Conservation (phyloP, 2,113 vertebrate species). For the Odocoileus hemionus region DNA sequence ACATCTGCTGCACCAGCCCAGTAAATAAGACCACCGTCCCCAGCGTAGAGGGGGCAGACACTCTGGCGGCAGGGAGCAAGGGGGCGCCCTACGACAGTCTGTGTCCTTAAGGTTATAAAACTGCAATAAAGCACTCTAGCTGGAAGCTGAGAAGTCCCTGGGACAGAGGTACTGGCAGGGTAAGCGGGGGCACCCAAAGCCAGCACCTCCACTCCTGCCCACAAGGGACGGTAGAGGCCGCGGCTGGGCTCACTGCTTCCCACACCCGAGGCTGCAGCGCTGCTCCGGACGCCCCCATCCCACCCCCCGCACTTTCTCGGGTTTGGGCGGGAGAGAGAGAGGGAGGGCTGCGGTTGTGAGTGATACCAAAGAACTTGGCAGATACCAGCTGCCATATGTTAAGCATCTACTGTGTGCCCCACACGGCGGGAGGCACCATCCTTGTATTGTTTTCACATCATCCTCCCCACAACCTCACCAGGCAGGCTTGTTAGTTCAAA, state of each 20-base stretch:
- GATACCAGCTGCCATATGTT: background rate
- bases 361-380: background rate
- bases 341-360: background rate
- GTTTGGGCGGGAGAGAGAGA: background rate
- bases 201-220: background rate
- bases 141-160: background rate
- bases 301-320: background rate
- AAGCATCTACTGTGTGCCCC: background rate
- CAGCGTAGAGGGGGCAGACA: background rate
- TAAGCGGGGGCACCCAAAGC: background rate
- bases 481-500: background rate
- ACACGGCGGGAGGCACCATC: too few relatives aligned
- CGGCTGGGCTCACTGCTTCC: background rate
- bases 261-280: background rate
- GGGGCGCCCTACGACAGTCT: background rate
- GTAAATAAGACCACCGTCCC: background rate
- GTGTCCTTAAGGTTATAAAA: background rate
- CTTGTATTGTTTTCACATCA: background rate
- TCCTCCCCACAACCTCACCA: background rate
- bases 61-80: too few relatives aligned
- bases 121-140: background rate
- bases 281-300: background rate
- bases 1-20: background rate
- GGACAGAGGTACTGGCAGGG: background rate
- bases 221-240: slow-evolving; percentile 50